phyloP scores from a whole-genome alignment of 1,140 invertebrate species.

The Hylaeus volcanicus region DNA sequence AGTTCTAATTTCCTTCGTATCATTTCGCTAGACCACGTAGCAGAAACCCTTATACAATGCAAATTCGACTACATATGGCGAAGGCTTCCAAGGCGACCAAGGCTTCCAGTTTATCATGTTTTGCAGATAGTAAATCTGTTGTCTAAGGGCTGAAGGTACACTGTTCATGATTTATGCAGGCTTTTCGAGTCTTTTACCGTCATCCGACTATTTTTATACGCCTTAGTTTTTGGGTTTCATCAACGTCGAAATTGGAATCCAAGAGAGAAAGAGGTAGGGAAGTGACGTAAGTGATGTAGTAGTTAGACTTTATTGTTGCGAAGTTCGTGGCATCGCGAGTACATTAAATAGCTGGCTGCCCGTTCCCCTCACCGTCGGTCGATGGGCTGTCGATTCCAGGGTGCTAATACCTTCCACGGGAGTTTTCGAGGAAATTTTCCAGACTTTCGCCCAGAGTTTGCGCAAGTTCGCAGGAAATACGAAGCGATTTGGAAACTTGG shows the following conservation, averaged over 20 bases:
- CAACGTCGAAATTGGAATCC: background rate
- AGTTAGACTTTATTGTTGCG: background rate
- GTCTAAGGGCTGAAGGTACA: background rate
- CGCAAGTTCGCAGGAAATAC: conserved; percentile 36
- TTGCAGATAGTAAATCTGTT: too few species aligned
- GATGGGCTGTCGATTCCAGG: conserved; percentile 19
- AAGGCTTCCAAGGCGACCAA: too few species aligned
- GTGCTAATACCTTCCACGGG: conserved; percentile 27
- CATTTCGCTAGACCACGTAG: too few species aligned
- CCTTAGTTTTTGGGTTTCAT: background rate
- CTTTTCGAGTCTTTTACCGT: background rate
- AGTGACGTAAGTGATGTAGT: background rate
- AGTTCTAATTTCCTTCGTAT: too few species aligned
- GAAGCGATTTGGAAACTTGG: conserved; percentile 51
- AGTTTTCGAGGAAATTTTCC: conserved; percentile 56
- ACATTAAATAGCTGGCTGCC: conserved; percentile 9
- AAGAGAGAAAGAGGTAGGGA: background rate
- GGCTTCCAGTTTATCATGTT: too few species aligned
- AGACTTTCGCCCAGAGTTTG: conserved; percentile 50
- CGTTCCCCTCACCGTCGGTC: background rate
- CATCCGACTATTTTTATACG: background rate
- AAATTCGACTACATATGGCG: too few species aligned
- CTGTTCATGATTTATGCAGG: background rate
- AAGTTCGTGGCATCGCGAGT: background rate
- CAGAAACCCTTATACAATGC: too few species aligned